These are phyloP conservation scores for Labeo rohita DNA, from an alignment of 2,113 vertebrate species.

Conservation along the genomic window DNA sequence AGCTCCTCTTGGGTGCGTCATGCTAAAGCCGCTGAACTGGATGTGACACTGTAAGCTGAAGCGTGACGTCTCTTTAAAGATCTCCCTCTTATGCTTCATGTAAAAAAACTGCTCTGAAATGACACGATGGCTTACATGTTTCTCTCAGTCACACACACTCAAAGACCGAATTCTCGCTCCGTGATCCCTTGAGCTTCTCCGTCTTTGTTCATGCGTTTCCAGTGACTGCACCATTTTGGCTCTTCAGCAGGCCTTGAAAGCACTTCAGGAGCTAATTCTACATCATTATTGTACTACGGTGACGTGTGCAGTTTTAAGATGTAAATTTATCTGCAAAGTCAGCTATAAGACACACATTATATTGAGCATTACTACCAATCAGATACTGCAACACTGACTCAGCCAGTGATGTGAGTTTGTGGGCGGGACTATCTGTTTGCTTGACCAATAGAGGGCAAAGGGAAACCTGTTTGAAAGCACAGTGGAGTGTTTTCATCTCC, in stretches of 20 bases:
- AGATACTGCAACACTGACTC: background rate
- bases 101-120: background rate
- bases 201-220: background rate
- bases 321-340: background rate
- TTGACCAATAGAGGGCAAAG: background rate
- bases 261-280: background rate
- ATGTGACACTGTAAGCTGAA: background rate
- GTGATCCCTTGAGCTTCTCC: constrained; percentile 8
- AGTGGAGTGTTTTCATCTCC: background rate
- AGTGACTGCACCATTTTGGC: background rate
- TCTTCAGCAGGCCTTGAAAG: background rate
- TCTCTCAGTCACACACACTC: too few species aligned
- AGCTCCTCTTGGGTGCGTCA: background rate
- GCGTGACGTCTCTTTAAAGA: background rate
- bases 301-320: background rate
- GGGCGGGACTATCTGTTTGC: background rate
- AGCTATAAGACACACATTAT: background rate
- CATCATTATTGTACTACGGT: background rate
- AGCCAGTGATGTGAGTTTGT: background rate
- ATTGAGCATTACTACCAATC: background rate
- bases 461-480: background rate
- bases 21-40: background rate
- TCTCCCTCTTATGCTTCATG: background rate
- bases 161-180: background rate
- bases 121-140: background rate